phyloP scores from a whole-genome alignment of 1,140 invertebrate genomes.

The Drosophila pachea region DNA sequence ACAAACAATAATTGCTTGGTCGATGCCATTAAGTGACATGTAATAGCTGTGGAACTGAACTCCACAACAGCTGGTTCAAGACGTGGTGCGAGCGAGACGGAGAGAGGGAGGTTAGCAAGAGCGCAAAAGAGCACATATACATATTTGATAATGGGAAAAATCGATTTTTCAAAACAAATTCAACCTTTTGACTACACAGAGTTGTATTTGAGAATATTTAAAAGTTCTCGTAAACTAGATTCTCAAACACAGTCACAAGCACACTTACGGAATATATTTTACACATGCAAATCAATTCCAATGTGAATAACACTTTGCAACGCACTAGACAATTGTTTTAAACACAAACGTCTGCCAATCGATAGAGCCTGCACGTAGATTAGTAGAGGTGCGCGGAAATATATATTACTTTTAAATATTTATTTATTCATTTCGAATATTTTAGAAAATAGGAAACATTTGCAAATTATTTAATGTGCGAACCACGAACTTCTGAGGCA shows the following conservation, averaged over 20 bases:
- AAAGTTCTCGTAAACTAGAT: background rate
- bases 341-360: constrained; percentile 13
- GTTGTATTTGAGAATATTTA: constrained; percentile 1
- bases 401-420: background rate
- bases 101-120: constrained; percentile 1
- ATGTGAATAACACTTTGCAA: constrained; percentile 20
- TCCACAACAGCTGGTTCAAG: constrained; percentile 34
- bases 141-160: constrained; percentile 52
- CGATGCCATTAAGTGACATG: background rate
- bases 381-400: constrained; percentile 10
- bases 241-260: background rate
- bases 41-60: constrained; percentile 16
- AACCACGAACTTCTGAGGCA: constrained; percentile 36
- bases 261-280: constrained; percentile 15
- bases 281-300: constrained; percentile 18
- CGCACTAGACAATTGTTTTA: constrained; percentile 37
- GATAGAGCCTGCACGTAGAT: constrained; percentile 14
- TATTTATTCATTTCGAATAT: constrained; percentile 15
- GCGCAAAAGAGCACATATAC: constrained; percentile 13
- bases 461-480: constrained; percentile 35
- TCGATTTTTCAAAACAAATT: constrained; percentile 48
- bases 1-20: background rate
- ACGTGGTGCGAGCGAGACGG: background rate
- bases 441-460: constrained; percentile 18
- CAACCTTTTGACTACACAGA: background rate